Evolutionary conservation across 2,113 vertebrate genomes (phyloP), one percentile per base, ranked within the genome.

Genomic region (Cephalopholis sonnerati): DNA sequence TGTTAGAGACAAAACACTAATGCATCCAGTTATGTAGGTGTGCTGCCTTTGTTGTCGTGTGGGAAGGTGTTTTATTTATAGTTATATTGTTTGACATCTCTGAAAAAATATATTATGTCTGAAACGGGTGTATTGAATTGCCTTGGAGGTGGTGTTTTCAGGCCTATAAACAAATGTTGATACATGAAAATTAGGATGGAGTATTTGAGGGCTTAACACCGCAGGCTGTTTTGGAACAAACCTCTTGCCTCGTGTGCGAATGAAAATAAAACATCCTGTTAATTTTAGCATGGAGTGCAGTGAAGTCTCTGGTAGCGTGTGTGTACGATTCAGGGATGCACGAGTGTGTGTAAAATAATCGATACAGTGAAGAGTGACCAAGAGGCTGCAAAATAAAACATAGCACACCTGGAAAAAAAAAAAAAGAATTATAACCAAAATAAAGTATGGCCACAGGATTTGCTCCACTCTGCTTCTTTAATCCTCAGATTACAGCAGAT

Each of bases 1-100:
- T 84, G 86, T 55, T 88, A 39, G 81, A 88, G 68, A 86, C 82
- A 81, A 84, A 84, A 89, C 82, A 79, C 81, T 88, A 84, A 88
- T 86, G 77, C 77, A 75, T 80, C 83, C 79, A 79, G 81, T 83
- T 88, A 74, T 79, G 81, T 84, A 36, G 81, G 74, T 71, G 80
- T 70, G 57, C 25, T 62, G 8, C 67, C 36, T 85, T 63, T 82
- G 77, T 77, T 87, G 64, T 77, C 13, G 6, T 65, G 74, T 68
- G 27, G 69, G 15, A 71, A 72, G 69, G 53, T 79, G 54, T 85
- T 87, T 85, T 88, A 86, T 86, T 87, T 55, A 82, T 73, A 59
- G 58, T 92, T 66, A 79, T 64, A 51, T 46, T 87, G 70, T 91
- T 76, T 86, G 87, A 90, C 84, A 86, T 86, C 81, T 76, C 25